A percentile compares a stretch with the other conserved stretches of the same genome.
Evolutionary conservation across 2,888 invertebrate species (phyloP).

Genomic region (Trachelus iudaicus): DNA sequence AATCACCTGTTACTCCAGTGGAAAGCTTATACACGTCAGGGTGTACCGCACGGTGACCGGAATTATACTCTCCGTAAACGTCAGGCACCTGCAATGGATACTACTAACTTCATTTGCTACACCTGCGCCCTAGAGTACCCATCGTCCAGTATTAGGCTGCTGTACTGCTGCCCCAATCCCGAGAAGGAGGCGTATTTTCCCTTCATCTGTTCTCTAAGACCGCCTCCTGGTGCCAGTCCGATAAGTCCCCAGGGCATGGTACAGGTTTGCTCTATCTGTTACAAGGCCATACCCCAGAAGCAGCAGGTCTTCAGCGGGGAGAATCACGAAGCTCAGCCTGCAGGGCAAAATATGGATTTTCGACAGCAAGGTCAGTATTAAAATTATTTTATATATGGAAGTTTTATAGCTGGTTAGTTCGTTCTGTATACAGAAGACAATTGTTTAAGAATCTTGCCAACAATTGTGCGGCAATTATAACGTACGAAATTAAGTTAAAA

Average conservation of each 20-base stretch:
- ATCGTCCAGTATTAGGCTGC: conserved; percentile 81
- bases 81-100: conserved; percentile 73
- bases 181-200: conserved; percentile 92
- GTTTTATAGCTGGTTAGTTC: not conserved
- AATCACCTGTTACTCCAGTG: conserved; percentile 89
- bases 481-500: not conserved
- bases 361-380: conserved; percentile 48
- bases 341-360: conserved; percentile 50
- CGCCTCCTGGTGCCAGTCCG: conserved; percentile 87
- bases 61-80: conserved; percentile 85
- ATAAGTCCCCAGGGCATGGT: conserved; percentile 91
- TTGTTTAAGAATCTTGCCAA: not conserved
- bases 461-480: not conserved
- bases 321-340: conserved; percentile 67
- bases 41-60: conserved; percentile 80
- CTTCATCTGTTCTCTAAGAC: conserved; percentile 83
- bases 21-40: conserved; percentile 79
- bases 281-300: conserved; percentile 83
- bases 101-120: conserved; percentile 87
- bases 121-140: conserved; percentile 87
- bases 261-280: conserved; percentile 88
- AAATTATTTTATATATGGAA: not conserved
- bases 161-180: conserved; percentile 86
- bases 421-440: not conserved
- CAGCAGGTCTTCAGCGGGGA: conserved; percentile 78